Percentiles rank a stretch among this genome's conserved stretches.
Conservation (phyloP, 2,113 vertebrate genomes). For the Rhea americana region DNA sequence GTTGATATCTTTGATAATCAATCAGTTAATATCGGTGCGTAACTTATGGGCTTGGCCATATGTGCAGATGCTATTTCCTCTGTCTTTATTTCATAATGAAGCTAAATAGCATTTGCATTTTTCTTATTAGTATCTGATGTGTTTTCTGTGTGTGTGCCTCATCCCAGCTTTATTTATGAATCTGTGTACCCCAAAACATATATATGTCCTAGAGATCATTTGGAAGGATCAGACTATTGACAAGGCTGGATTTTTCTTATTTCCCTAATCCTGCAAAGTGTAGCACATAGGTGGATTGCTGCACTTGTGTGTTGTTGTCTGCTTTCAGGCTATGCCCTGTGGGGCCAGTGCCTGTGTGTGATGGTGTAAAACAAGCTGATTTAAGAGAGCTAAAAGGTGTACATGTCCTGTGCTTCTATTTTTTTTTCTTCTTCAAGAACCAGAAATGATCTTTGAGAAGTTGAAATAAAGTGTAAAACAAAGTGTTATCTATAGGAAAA, state of each 20-base stretch:
- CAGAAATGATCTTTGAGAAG: neutral
- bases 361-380: neutral
- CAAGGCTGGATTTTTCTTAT: neutral
- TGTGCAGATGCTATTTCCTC: neutral
- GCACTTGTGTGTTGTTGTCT: neutral
- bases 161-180: neutral
- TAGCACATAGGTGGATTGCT: neutral
- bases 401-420: neutral
- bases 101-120: neutral
- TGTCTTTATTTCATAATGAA: neutral
- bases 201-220: neutral
- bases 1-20: neutral
- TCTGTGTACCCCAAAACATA: neutral
- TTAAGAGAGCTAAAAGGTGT: conserved; percentile 5
- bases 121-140: neutral
- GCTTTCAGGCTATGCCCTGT: neutral
- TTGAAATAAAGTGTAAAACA: neutral
- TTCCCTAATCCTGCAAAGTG: neutral
- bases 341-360: neutral
- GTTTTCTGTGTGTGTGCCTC: neutral
- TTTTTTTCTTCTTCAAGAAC: neutral
- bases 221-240: neutral
- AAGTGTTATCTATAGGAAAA: neutral
- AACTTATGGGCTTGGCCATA: rapidly evolving
- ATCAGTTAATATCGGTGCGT: neutral